Evolutionary conservation across 2,113 vertebrate species (phyloP).

Genomic region (Oncorhynchus clarkii): DNA sequence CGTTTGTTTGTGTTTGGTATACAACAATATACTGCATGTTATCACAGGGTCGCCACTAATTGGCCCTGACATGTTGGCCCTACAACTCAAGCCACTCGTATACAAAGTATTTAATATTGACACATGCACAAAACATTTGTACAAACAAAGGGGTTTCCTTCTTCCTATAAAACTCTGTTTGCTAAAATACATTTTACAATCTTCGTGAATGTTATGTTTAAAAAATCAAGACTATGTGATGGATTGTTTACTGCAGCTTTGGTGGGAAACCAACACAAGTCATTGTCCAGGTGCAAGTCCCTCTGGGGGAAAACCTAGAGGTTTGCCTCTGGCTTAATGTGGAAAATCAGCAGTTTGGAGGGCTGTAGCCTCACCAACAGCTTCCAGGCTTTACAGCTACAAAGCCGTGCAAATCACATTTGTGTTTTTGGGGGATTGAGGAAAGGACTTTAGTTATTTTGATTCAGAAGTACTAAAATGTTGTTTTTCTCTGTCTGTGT

Average conservation of each 20-base stretch:
- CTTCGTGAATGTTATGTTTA: not conserved
- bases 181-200: not conserved
- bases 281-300: slow-evolving; percentile 51
- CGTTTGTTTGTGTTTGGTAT: not conserved
- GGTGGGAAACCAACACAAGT: slow-evolving; percentile 39
- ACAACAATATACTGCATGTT: not conserved
- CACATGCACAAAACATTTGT: too few relatives aligned
- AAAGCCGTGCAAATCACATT: slow-evolving; percentile 56
- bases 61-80: too few relatives aligned
- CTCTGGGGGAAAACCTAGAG: slow-evolving; percentile 52
- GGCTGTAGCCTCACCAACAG: slow-evolving; percentile 57
- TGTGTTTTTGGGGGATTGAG: slow-evolving; percentile 48
- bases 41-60: not conserved
- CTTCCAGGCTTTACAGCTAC: slow-evolving; percentile 54
- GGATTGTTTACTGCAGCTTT: not conserved
- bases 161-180: not conserved
- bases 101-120: not conserved
- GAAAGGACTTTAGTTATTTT: not conserved
- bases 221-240: not conserved
- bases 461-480: not conserved
- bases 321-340: slow-evolving; percentile 62
- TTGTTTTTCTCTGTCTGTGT: not conserved
- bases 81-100: not conserved
- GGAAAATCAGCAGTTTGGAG: slow-evolving; percentile 62
- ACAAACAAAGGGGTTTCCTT: too few relatives aligned